Conservation (phyloP, 2,888 invertebrate species). For the Atethmia centrago region DNA sequence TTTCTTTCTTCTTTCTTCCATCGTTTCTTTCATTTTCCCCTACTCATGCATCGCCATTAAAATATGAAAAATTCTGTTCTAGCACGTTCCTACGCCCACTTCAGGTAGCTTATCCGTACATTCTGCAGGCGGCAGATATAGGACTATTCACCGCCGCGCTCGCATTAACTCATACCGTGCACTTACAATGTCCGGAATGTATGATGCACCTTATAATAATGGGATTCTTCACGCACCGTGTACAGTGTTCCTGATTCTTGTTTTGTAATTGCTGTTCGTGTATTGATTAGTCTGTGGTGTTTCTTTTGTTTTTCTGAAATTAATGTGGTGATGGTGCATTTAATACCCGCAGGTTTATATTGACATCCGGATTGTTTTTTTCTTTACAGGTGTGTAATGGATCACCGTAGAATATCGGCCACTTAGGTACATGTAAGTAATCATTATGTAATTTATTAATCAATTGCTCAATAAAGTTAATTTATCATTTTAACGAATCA, state of each 20-base stretch:
- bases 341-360: background rate
- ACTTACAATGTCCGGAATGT: constrained; percentile 64
- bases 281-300: constrained; percentile 43
- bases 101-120: constrained; percentile 67
- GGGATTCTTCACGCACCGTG: constrained; percentile 66
- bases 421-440: background rate
- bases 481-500: background rate
- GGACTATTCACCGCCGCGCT: constrained; percentile 64
- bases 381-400: background rate
- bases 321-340: background rate
- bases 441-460: background rate
- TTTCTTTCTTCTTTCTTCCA: too few species aligned
- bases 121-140: constrained; percentile 67
- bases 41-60: too few species aligned
- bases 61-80: constrained; percentile 42
- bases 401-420: rapidly evolving
- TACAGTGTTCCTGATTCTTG: constrained; percentile 46
- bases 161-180: constrained; percentile 68
- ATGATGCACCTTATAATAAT: constrained; percentile 68
- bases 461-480: background rate
- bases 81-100: constrained; percentile 39
- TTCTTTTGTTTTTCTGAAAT: constrained; percentile 16
- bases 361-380: background rate
- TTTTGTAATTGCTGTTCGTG: constrained; percentile 38
- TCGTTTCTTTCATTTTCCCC: too few species aligned